These are phyloP conservation scores for Patiria pectinifera DNA, from an alignment of 53 echinoderm and acorn worm species.

Conservation along the genomic window DNA sequence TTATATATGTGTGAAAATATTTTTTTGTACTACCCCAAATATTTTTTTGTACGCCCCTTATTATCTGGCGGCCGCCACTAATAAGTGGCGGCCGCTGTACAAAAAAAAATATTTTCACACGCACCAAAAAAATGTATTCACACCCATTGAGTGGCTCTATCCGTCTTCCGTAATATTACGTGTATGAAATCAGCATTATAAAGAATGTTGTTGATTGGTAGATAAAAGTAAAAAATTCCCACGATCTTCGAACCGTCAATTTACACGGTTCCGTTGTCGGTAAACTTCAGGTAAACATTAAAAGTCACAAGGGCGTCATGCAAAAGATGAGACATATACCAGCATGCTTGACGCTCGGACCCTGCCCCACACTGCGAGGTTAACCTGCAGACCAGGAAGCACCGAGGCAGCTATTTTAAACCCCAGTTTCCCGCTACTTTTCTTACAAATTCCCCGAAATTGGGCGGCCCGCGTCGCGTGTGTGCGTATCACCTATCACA, in stretches of 20 bases:
- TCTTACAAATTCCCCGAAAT: conserved; percentile 12
- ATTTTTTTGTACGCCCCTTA: too few species aligned
- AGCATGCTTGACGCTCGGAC: background rate
- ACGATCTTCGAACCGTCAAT: background rate
- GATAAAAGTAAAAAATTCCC: too few species aligned
- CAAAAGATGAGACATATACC: background rate
- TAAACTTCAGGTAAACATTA: background rate
- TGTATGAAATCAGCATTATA: too few species aligned
- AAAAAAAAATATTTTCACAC: too few species aligned
- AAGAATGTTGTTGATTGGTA: too few species aligned
- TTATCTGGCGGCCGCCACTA: too few species aligned
- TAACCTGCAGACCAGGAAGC: background rate
- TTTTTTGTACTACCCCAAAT: too few species aligned
- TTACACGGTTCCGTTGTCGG: background rate
- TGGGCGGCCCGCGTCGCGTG: background rate
- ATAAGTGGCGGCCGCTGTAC: too few species aligned
- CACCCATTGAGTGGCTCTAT: too few species aligned
- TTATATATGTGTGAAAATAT: too few species aligned
- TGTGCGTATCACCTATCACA: conserved; percentile 16
- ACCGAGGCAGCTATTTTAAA: conserved; percentile 29
- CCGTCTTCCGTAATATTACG: too few species aligned
- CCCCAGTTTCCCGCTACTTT: conserved; percentile 25
- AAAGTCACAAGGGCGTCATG: background rate
- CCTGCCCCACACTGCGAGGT: background rate
- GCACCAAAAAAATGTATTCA: too few species aligned